Evolutionary conservation across 2,888 invertebrate genomes (phyloP), one percentile per base, ranked within the genome.

Genomic region (Plagiodera versicolora): DNA sequence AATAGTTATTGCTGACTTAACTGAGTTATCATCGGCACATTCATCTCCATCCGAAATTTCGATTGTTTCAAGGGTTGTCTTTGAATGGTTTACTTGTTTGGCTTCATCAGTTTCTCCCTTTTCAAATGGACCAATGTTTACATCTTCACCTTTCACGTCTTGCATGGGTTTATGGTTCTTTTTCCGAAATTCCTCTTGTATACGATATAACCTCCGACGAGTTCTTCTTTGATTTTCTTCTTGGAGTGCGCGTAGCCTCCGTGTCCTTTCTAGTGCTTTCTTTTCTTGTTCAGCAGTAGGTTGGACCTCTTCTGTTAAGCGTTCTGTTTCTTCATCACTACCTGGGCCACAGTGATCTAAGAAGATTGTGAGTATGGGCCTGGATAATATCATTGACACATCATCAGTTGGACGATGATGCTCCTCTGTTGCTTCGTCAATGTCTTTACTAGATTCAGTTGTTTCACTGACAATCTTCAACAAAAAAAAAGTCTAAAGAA

Each of bases 281-380:
- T 39, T 39, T 14, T 39, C 14, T 39, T 39, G 39, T 39, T 39
- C 39, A 2, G 39, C 14, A 16, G 44, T 53, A 17, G 53, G 39
- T 53, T 53, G 6, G 8, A 53, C 53, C 44, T 53, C 53, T 45
- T 53, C 53, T 10, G 44, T 4, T 9, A 53, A 30, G 10, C 44
- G 24, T 10, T 14, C 24, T 10, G 16, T 30, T 20, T 53, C 53
- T 53, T 53, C 52, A 16, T 53, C 52, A 16, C 52, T 53, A n/a
- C 44, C 53, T 14, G 44, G 44, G 10, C 44, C 53, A 19, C 53
- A 44, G 30, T 53, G 19, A 39, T 52, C 53, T 2, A 53, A 16
- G 17, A 44, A 53, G 16, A 53, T 53, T 20, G 53, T 53, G 28
- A 28, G 44, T 16, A 53, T 44, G 24, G 44, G 24, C 6, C 44